A percentile compares a stretch with the other conserved stretches of the same genome.
Evolutionary conservation across 2,113 vertebrate genomes (phyloP).

Genomic region (Pelecanus crispus): DNA sequence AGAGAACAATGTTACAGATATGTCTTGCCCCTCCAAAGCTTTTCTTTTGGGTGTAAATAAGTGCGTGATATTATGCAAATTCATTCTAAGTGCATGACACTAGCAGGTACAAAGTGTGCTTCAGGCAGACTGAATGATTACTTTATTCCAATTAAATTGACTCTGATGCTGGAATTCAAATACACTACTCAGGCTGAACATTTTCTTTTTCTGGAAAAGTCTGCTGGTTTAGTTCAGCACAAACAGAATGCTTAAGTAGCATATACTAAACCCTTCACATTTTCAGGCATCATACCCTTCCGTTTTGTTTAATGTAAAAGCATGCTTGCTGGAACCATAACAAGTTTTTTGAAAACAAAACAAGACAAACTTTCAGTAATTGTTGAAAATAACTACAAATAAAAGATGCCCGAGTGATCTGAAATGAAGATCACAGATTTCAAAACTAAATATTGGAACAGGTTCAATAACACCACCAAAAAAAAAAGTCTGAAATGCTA

Average conservation of each 20-base stretch:
- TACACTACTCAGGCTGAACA: background rate
- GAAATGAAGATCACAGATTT: background rate
- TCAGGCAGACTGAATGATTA: slow-evolving; percentile 33
- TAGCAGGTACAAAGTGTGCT: slow-evolving; percentile 32
- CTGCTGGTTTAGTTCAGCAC: background rate
- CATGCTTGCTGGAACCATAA: background rate
- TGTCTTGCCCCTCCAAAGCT: background rate
- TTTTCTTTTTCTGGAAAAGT: background rate
- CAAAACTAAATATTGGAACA: background rate
- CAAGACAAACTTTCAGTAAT: background rate
- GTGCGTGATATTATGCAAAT: background rate
- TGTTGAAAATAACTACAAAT: background rate
- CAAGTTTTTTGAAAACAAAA: background rate
- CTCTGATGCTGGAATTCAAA: slow-evolving; percentile 25
- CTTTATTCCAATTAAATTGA: slow-evolving; percentile 16
- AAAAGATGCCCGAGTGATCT: background rate
- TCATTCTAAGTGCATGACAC: background rate
- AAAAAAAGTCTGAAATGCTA: background rate
- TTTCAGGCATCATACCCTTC: background rate
- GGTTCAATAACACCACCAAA: background rate
- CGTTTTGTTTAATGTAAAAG: background rate
- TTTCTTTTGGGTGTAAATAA: background rate
- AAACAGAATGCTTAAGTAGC: slow-evolving; percentile 48
- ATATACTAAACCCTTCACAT: background rate
- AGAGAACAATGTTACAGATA: background rate